Evolutionary conservation across 2,113 vertebrate genomes (phyloP).

Genomic region (Promerops cafer): DNA sequence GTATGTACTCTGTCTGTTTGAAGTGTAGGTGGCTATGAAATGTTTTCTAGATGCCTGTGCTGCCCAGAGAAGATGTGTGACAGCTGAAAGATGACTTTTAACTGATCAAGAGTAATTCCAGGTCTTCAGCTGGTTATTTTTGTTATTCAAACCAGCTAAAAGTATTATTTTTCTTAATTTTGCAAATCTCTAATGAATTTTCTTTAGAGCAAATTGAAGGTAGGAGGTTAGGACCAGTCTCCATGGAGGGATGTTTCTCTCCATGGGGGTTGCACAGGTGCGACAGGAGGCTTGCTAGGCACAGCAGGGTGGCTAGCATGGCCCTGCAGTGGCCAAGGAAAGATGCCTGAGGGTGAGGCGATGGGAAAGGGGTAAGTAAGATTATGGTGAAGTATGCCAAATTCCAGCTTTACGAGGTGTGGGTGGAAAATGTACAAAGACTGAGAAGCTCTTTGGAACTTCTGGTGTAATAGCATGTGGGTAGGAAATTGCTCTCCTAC

Average conservation of each 20-base stretch:
- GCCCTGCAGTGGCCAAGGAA: accelerated
- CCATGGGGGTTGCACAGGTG: accelerated
- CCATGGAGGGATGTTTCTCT: neutral
- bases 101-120: neutral
- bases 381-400: neutral
- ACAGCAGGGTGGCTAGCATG: neutral
- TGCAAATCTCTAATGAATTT: neutral
- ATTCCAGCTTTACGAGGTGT: neutral
- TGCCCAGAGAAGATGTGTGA: neutral
- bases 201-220: neutral
- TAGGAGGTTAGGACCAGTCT: neutral
- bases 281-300: neutral
- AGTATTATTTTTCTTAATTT: neutral
- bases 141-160: neutral
- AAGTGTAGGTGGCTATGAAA: neutral
- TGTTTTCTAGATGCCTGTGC: neutral
- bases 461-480: neutral
- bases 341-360: neutral
- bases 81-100: neutral
- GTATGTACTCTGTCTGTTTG: neutral
- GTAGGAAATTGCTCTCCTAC: neutral
- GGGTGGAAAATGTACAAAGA: neutral
- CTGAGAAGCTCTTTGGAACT: neutral
- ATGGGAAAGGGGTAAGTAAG: neutral
- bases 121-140: neutral